Evolutionary conservation across 2,113 vertebrate genomes (phyloP), one percentile per base, ranked within the genome.

Genomic region (Potamarius usumacintae): DNA sequence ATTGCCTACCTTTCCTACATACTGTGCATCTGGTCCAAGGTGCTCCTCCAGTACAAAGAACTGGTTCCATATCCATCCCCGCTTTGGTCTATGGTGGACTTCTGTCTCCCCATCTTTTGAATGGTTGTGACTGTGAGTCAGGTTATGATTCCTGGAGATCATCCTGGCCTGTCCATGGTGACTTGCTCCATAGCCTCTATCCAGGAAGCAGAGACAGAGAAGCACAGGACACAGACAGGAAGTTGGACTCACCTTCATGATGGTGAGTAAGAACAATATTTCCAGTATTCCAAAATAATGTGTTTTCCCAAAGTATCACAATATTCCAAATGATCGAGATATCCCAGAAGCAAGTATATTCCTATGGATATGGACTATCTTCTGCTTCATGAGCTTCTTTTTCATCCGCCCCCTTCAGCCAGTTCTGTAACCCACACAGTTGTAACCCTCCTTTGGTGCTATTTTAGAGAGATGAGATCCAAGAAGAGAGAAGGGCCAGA

Each of bases 21-120:
- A 99, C 86, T 99, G 98, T 83, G 97, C 96, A 71, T 99, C 97
- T 83, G 97, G 95, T 94, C 98, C 98, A 93, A 99, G 96, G 87
- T 99, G 98, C 94, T 99, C 98, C 97, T 99, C 98, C 97, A 99
- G 97, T 97, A 99, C 98, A 96, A 99, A 99, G 97, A 99, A 99
- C 95, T 99, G 98, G 94, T 99, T 99, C 98, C 98, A 99, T 90
- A 99, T 99, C 98, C 98, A 99, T 94, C 98, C 98, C 5, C 98
- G 96, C 91, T 99, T 99, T 25, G 98, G 98, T 88, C 98, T 96
- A 94, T 99, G 98, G 94, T 99, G 98, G 22, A 99, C 97, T 96
- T 99, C 98, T 17, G 96, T 98, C 95, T 99, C 97, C 0, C 96
- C 96, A 76, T 97, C 97, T 91, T 95, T 97, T 89, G 96, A 99